Evolutionary conservation across 2,888 invertebrate genomes (phyloP).

Genomic region (Chymomyza caudatula): DNA sequence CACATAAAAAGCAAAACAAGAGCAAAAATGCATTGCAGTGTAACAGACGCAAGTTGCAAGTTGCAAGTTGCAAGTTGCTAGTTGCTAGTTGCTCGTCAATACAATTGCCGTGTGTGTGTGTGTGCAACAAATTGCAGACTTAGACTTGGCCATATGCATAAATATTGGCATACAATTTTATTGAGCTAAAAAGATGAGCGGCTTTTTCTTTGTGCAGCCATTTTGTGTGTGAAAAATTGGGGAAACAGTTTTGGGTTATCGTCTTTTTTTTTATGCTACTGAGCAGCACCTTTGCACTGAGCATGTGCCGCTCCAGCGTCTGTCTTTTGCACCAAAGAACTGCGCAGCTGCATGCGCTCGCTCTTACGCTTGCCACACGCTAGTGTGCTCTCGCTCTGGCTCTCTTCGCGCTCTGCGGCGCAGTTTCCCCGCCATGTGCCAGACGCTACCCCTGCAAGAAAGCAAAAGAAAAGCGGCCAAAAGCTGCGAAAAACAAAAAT

Average conservation of each 20-base stretch:
- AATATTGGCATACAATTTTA: background rate
- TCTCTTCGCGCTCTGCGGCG: background rate
- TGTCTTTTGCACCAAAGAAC: background rate
- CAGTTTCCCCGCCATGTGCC: background rate
- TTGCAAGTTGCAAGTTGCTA: too few species aligned
- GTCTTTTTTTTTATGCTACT: background rate
- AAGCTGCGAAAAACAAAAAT: slow-evolving; percentile 37
- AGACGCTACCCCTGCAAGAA: background rate
- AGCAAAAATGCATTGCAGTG: background rate
- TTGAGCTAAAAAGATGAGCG: background rate
- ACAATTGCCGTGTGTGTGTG: too few species aligned
- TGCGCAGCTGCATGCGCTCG: slow-evolving; percentile 4
- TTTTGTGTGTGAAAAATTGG: slow-evolving; percentile 1
- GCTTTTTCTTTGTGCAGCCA: slow-evolving; percentile 10
- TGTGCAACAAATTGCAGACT: background rate
- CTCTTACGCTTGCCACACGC: background rate
- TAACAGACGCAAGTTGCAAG: too few species aligned
- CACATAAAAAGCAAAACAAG: background rate
- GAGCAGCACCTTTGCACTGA: background rate
- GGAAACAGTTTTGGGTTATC: background rate
- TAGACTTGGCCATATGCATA: background rate
- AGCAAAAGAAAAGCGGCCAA: background rate
- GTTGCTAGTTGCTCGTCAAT: background rate
- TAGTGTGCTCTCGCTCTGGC: background rate
- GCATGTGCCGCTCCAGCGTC: background rate